These are phyloP conservation scores for Arctia plantaginis DNA, from an alignment of 2,888 invertebrate species.

Conservation along the genomic window DNA sequence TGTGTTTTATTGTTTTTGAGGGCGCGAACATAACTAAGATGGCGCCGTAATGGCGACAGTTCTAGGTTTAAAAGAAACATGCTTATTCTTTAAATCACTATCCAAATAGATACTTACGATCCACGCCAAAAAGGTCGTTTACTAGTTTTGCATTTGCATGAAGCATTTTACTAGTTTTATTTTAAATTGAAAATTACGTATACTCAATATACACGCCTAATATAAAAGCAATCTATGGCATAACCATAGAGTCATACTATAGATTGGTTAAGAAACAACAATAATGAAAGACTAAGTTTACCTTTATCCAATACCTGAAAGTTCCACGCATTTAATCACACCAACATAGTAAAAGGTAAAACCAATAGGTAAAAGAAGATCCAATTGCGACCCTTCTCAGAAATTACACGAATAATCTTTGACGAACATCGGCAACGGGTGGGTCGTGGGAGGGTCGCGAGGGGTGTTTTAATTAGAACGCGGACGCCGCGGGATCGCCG, in stretches of 20 bases:
- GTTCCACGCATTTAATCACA: constrained; percentile 10
- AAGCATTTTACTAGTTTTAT: neutral
- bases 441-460: constrained; percentile 53
- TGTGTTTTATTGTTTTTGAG: no score
- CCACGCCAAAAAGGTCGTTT: no score
- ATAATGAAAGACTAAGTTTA: neutral
- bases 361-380: constrained; percentile 31
- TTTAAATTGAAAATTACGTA: neutral
- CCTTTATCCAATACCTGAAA: constrained; percentile 1
- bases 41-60: neutral
- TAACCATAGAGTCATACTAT: neutral
- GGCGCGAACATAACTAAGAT: neutral
- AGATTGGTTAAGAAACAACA: neutral
- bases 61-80: neutral
- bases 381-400: constrained; percentile 36
- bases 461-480: constrained; percentile 83
- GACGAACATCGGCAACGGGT: constrained; percentile 53
- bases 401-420: constrained; percentile 62
- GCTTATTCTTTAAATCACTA: neutral
- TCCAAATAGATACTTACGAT: neutral
- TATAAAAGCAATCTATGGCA: neutral
- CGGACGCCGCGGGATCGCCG: constrained; percentile 74
- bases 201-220: neutral
- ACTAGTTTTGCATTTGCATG: no score
- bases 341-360: neutral